phyloP scores from a whole-genome alignment of 1,140 invertebrate genomes.

The Radopholus similis region DNA sequence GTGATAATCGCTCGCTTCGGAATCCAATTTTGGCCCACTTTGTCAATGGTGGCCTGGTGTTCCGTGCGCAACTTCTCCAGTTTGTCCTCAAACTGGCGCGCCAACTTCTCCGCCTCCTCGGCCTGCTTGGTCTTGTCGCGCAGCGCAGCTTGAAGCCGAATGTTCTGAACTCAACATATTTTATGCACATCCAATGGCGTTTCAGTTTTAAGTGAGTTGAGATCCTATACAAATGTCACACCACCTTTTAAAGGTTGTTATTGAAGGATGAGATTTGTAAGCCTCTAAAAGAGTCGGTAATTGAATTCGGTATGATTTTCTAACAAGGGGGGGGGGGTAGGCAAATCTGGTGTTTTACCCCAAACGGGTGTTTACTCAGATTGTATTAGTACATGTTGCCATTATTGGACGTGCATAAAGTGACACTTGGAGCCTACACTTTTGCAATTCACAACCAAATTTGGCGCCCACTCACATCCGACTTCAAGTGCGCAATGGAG shows the following conservation, averaged over 20 bases:
- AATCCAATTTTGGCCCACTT: constrained; percentile 30
- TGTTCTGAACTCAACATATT: constrained; percentile 45
- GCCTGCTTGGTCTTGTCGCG: constrained; percentile 56
- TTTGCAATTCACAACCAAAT: too few species aligned
- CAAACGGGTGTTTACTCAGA: too few species aligned
- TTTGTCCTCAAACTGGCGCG: constrained; percentile 53
- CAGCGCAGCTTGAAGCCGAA: constrained; percentile 51
- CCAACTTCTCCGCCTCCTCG: constrained; percentile 53
- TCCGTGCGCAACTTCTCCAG: constrained; percentile 51
- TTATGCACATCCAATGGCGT: not conserved
- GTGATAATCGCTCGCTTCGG: not conserved
- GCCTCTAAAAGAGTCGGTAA: too few species aligned
- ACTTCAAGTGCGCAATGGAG: constrained; percentile 41
- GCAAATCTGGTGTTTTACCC: not conserved
- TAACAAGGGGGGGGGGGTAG: too few species aligned
- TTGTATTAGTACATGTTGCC: too few species aligned
- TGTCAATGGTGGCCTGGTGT: constrained; percentile 54
- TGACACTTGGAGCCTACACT: too few species aligned
- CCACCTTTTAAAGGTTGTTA: too few species aligned
- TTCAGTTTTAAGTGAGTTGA: too few species aligned
- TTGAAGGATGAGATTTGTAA: too few species aligned
- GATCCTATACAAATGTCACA: too few species aligned
- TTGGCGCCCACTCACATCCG: constrained; percentile 32
- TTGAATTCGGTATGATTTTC: too few species aligned
- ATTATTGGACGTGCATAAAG: too few species aligned